Conservation (phyloP, 2,888 invertebrate genomes). For the Protophormia terraenovae region DNA sequence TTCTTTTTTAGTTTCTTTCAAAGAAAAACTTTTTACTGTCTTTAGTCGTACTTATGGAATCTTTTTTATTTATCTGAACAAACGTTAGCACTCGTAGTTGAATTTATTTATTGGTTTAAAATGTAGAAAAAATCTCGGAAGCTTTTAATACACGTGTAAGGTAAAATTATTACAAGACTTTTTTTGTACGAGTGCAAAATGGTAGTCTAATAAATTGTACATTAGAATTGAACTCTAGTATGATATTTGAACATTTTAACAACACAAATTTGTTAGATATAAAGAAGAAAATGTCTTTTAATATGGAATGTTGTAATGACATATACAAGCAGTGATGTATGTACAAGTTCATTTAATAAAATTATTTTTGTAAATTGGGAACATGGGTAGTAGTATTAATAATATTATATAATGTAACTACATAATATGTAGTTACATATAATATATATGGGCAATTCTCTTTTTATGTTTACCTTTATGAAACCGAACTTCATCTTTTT, state of each 20-base stretch:
- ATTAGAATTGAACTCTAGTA: constrained; percentile 49
- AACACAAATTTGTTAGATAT: constrained; percentile 49
- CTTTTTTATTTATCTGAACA: constrained; percentile 41
- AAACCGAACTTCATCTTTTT: too few species aligned
- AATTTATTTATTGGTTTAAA: constrained; percentile 53
- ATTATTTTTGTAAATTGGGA: too few species aligned
- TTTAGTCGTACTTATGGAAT: constrained; percentile 32
- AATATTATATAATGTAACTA: too few species aligned
- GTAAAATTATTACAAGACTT: constrained; percentile 61
- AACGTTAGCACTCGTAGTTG: constrained; percentile 1
- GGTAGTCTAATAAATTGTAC: constrained; percentile 55
- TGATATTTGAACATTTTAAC: constrained; percentile 44
- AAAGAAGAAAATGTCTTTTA: constrained; percentile 8
- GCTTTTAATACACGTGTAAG: constrained; percentile 67
- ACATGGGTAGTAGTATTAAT: too few species aligned
- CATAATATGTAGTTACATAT: too few species aligned
- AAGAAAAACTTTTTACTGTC: not conserved
- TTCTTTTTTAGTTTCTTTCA: not conserved
- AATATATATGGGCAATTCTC: too few species aligned
- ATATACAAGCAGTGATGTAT: not conserved
- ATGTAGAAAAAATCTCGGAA: constrained; percentile 63
- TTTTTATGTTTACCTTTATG: too few species aligned
- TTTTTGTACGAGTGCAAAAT: constrained; percentile 18
- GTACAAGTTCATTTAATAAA: not conserved
- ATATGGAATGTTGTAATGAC: constrained; percentile 22